Percentiles rank a stretch among this genome's conserved stretches.
phyloP scores from a whole-genome alignment of 2,888 invertebrate genomes.

The Morpho deidamia region DNA sequence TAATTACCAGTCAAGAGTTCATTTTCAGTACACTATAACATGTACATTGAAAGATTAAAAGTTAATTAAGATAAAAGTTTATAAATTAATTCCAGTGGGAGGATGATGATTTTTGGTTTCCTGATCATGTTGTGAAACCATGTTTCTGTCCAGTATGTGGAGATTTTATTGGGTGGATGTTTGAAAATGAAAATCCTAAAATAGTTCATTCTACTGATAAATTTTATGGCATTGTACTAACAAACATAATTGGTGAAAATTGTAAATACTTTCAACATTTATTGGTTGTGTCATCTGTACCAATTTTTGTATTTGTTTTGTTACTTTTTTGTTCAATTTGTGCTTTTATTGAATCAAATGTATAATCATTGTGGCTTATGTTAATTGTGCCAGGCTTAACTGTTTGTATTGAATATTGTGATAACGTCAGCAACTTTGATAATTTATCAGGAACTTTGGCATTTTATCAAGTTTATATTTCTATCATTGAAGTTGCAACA shows the following conservation, averaged over 20 bases:
- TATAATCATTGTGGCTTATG: slow-evolving; percentile 1
- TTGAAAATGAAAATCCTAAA: slow-evolving; percentile 50
- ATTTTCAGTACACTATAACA: too few species aligned
- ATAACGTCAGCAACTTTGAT: too few species aligned
- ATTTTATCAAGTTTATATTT: too few species aligned
- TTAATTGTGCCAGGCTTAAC: neutral
- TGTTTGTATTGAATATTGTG: neutral
- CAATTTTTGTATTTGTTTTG: slow-evolving; percentile 7
- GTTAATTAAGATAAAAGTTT: too few species aligned
- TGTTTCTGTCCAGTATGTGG: slow-evolving; percentile 79
- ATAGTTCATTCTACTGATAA: slow-evolving; percentile 27
- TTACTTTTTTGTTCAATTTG: neutral
- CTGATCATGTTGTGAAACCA: slow-evolving; percentile 77
- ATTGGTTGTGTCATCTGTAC: slow-evolving; percentile 24
- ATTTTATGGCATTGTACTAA: slow-evolving; percentile 48
- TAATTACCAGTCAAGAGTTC: too few species aligned
- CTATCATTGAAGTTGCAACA: too few species aligned
- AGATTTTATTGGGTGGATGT: slow-evolving; percentile 76
- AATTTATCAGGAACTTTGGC: too few species aligned
- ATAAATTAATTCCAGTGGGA: slow-evolving; percentile 64
- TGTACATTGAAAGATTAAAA: too few species aligned
- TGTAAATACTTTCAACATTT: slow-evolving; percentile 44
- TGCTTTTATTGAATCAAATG: neutral
- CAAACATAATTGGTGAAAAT: slow-evolving; percentile 46
- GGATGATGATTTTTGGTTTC: slow-evolving; percentile 75